Evolutionary conservation across 2,888 invertebrate genomes (phyloP).

Genomic region (Heliconius aoede): DNA sequence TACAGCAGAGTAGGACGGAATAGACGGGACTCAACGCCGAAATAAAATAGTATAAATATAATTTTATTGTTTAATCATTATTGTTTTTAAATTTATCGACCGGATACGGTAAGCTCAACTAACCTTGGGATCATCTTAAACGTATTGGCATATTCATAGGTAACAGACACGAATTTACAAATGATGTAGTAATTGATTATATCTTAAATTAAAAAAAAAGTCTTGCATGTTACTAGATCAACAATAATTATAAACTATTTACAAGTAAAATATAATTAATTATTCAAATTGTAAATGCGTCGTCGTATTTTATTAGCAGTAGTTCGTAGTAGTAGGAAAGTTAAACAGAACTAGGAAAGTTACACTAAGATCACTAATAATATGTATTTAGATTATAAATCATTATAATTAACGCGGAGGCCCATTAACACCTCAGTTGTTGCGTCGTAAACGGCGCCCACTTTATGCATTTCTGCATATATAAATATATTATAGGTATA

Average conservation of each 20-base stretch:
- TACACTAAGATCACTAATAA: constrained; percentile 22
- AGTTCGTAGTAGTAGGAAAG: background rate
- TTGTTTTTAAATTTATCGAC: constrained; percentile 29
- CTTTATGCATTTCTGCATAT: constrained; percentile 61
- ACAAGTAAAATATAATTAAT: background rate
- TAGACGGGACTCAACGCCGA: too few species aligned
- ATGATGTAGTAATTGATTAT: constrained; percentile 22
- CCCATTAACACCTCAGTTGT: constrained; percentile 61
- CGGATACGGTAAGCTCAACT: constrained; percentile 47
- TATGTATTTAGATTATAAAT: constrained; percentile 58
- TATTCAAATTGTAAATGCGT: background rate
- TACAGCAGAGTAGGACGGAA: too few species aligned
- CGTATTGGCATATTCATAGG: constrained; percentile 43
- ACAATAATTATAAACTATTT: background rate
- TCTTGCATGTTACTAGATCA: background rate
- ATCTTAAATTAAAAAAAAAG: too few species aligned
- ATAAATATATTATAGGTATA: constrained; percentile 51
- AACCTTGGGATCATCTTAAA: constrained; percentile 47
- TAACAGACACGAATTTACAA: constrained; percentile 42
- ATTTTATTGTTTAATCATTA: too few species aligned
- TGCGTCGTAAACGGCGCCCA: constrained; percentile 58
- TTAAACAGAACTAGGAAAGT: background rate
- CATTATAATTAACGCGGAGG: constrained; percentile 63
- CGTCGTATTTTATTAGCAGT: background rate
- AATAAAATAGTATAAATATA: too few species aligned